phyloP scores from a whole-genome alignment of 2,888 invertebrate species.

The Oxystoma pomonae region DNA sequence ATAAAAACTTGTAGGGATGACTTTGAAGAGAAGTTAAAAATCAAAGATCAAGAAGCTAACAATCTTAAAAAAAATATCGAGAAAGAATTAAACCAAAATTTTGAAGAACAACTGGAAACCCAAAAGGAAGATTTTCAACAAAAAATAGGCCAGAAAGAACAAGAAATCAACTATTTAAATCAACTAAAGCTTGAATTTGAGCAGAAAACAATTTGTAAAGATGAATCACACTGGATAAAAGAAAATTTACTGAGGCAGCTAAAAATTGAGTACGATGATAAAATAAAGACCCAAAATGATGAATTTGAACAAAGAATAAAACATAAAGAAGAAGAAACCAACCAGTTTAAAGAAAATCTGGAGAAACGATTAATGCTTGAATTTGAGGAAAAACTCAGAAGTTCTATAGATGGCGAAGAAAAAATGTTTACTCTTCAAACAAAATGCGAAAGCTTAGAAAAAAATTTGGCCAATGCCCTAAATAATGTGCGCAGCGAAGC shows the following conservation, averaged over 20 bases:
- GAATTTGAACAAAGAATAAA: not conserved
- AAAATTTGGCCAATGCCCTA: not conserved
- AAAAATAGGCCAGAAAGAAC: not conserved
- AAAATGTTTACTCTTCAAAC: constrained; percentile 3
- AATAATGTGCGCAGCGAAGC: not conserved
- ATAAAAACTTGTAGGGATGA: not conserved
- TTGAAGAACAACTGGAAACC: not conserved
- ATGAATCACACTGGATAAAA: too few relatives aligned
- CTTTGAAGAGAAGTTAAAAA: not conserved
- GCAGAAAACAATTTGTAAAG: not conserved
- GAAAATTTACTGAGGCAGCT: not conserved
- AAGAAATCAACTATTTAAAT: not conserved
- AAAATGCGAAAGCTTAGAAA: constrained; percentile 4
- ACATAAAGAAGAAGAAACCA: constrained; percentile 5
- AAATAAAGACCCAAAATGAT: not conserved
- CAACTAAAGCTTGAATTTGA: not conserved
- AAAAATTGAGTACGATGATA: not conserved
- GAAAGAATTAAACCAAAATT: not conserved
- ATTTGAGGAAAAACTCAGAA: constrained; percentile 13
- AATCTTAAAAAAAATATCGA: not conserved
- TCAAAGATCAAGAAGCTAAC: not conserved
- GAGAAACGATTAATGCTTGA: constrained; percentile 11
- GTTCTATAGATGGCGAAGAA: constrained; percentile 10
- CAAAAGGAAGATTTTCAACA: not conserved
- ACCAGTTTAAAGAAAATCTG: constrained; percentile 9